phyloP scores from a whole-genome alignment of 2,797 vertebrate species.

The Diglossa cyanea region DNA sequence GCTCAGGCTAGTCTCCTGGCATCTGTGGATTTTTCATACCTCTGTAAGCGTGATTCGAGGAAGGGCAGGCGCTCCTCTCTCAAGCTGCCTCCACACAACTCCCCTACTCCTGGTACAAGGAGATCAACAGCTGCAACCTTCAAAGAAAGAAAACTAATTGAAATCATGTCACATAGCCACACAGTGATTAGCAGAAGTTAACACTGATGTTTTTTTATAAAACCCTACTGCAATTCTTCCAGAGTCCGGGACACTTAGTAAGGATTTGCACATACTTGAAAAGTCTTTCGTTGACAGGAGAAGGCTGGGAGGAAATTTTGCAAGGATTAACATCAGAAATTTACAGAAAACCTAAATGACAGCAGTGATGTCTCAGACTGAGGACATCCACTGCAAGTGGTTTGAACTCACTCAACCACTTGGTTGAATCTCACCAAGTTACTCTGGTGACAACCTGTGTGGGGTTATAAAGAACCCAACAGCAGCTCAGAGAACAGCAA shows the following conservation, averaged over 20 bases:
- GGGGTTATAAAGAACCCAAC: not conserved
- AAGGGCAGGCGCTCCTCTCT: conserved; percentile 89
- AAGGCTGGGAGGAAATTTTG: not conserved
- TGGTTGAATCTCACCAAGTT: not conserved
- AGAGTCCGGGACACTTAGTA: not conserved
- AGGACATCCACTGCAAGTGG: not conserved
- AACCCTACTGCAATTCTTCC: not conserved
- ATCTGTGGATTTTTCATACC: conserved; percentile 70
- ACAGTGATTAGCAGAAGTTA: not conserved
- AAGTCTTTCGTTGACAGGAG: not conserved
- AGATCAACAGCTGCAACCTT: conserved; percentile 96
- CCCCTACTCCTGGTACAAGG: conserved; percentile 91
- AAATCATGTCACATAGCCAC: not conserved
- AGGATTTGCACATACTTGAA: not conserved
- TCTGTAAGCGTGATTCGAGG: conserved; percentile 81
- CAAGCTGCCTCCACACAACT: conserved; percentile 92
- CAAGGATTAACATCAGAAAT: not conserved
- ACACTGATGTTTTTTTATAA: not conserved
- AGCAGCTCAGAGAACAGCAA: not conserved
- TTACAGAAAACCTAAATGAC: not conserved
- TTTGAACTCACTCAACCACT: not conserved
- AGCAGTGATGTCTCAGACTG: not conserved
- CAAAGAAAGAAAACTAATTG: not conserved
- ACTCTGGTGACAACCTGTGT: not conserved
- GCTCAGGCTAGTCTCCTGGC: not conserved